Base-by-base conservation (phyloP, 2,888 invertebrate species). In the Apomyelois bistriatella region DNA sequence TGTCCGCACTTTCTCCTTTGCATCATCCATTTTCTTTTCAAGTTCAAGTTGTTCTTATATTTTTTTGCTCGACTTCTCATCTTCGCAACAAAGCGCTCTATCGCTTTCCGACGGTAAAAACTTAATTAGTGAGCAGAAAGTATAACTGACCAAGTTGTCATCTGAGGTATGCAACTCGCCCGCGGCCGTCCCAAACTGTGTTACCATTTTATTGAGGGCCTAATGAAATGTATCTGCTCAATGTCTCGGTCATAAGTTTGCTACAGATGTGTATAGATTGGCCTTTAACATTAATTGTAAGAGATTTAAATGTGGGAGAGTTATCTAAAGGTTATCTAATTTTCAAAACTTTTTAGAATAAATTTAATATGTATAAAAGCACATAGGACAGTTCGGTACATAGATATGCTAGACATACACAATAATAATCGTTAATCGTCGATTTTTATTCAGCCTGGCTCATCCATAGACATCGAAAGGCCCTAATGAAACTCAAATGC, bases 111-210 rank as follows among this genome's bases (percentile, higher is more conserved):
- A 62, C 66, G 61, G 66, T 68, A 71, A 46, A 32, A 46, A 74
- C 74, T 76, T 82, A 79, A 82, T 83, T 81, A 81, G 74, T 66
- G 67, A 69, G 68, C 65, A 76, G 68, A 75, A 76, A 73, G 68
- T 71, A 54, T 53, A 69, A 68, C 62, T 63, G 64, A 60, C 54
- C 61, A 67, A 66, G 68, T 70, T 76, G 75, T 76, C 74, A 66
- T 76, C 68, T 60, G 63, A 62, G 70, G 68, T 67, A 76, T 80
- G 78, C 70, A 70, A 71, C 76, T 73, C 60, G 75, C 78, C 74
- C 59, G 64, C 65, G 76, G 75, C 71, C 53, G 12, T 38, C 55
- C 58, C 58, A 61, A 22, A 22, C 22, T 66, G 62, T 71, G 69
- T 68, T 68, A 70, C n/a, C 65, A 60, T 76, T 81, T 82, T 79